Evolutionary conservation across 2,797 vertebrate genomes (phyloP), one percentile per base, ranked within the genome.

Genomic region (Linurgus olivaceus): DNA sequence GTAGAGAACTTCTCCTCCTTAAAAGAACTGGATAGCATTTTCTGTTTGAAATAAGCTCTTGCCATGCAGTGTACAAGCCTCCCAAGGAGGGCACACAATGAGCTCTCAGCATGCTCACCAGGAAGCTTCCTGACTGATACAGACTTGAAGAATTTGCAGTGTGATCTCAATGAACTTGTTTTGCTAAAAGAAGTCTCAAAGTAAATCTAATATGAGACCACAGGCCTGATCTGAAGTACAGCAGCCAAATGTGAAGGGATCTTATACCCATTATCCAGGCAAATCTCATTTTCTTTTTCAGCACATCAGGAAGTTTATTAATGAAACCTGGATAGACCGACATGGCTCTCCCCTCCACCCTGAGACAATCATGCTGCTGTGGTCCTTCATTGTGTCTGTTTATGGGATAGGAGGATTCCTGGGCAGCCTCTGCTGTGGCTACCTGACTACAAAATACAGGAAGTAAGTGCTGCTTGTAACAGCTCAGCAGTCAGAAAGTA

Each of bases 371-470:
- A 98, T 98, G 44, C 92, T 99, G 54, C 37, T 99, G 40, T 99
- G 99, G 99, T 99, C 98, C 91, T 96, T 99, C 93, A 98, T 99
- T 35, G 98, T 99, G 86, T 99, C 99, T 52, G 95, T 99, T 83
- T 99, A 98, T 93, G 98, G 98, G 7, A 88, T 99, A 65, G 99
- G 99, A 31, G 99, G 99, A 14, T 95, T 99, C 31, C 92, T 97
- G 5, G 99, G 99, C 18, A 98, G 98, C 14, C 94, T 99, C 31
- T 97, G 98, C 25, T 98, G 99, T 26, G 99, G 98, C 33, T 98
- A 99, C n/a, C 97, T 99, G 97, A 98, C 98, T 50, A 97, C 99
- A 83, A 98, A 47, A 68, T 98, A 98, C 18, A 98, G 99, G 65
- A 99, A 99, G 99, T 99, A 98, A 98, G 97, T 92, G 51, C 20